These are phyloP conservation scores for Lepus townsendii DNA, from an alignment of 2,797 vertebrate species.

Conservation along the genomic window DNA sequence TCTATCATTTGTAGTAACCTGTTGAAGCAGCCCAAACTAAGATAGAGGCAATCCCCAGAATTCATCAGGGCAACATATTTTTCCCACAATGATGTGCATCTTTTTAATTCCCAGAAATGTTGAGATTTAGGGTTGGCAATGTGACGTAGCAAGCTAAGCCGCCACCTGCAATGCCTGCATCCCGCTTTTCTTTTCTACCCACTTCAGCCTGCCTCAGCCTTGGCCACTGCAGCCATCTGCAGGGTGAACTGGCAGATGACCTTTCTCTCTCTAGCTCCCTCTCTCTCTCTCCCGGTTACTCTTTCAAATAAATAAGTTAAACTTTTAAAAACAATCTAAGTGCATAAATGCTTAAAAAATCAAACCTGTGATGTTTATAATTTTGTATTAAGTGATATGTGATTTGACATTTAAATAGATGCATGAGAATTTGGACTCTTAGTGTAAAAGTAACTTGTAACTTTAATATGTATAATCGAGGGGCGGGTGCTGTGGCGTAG, in stretches of 20 bases:
- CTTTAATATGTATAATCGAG: neutral
- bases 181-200: too few relatives aligned
- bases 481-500: too few relatives aligned
- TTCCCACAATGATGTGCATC: neutral
- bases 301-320: too few relatives aligned
- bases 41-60: neutral
- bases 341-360: constrained; percentile 53
- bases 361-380: neutral
- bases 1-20: neutral
- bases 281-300: too few relatives aligned
- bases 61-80: neutral
- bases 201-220: too few relatives aligned
- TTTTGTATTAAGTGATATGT: constrained; percentile 31
- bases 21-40: neutral
- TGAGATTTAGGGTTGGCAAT: neutral
- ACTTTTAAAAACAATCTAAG: neutral
- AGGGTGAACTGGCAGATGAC: too few relatives aligned
- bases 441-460: neutral
- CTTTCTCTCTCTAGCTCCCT: too few relatives aligned
- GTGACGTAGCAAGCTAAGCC: too few relatives aligned
- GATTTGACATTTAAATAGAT: neutral
- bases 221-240: too few relatives aligned
- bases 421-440: neutral
- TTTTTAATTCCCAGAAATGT: constrained; percentile 13
- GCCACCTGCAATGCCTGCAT: too few relatives aligned